Percentiles rank a stretch among this genome's conserved stretches.
These are phyloP conservation scores for Ochotona princeps DNA, from an alignment of 2,113 vertebrate genomes.

Conservation along the genomic window DNA sequence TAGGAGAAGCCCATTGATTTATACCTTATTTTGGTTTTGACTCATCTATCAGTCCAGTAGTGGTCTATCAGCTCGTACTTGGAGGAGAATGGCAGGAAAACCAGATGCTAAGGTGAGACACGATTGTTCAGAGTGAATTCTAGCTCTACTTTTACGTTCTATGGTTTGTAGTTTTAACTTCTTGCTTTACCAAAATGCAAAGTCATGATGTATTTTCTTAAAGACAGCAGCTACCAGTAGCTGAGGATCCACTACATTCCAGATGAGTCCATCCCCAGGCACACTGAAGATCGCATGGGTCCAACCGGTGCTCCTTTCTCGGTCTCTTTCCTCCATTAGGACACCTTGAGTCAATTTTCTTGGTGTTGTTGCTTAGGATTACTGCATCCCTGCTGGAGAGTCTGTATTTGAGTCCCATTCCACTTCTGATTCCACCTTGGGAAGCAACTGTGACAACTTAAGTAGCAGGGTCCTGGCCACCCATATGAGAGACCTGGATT, in stretches of 20 bases:
- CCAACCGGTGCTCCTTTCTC: too few relatives aligned
- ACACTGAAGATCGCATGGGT: rapidly evolving
- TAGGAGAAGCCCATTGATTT: not conserved
- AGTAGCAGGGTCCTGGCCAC: too few relatives aligned
- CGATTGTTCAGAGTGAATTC: not conserved
- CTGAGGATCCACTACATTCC: not conserved
- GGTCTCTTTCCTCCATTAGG: not conserved
- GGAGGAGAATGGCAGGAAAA: rapidly evolving
- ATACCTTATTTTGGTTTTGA: not conserved
- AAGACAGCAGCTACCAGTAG: not conserved
- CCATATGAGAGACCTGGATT: too few relatives aligned
- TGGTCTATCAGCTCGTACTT: rapidly evolving
- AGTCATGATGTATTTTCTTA: not conserved
- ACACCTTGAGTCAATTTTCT: not conserved
- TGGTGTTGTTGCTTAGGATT: too few relatives aligned
- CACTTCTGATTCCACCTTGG: too few relatives aligned
- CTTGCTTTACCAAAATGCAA: not conserved
- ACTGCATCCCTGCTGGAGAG: too few relatives aligned
- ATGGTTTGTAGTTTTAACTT: not conserved
- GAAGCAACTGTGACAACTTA: too few relatives aligned
- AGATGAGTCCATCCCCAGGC: not conserved
- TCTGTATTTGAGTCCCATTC: too few relatives aligned
- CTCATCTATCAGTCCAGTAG: too few relatives aligned
- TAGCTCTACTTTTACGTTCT: not conserved
- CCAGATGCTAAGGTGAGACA: rapidly evolving